These are phyloP conservation scores for Mycetomoellerius zeteki DNA, from an alignment of 1,140 invertebrate species.

Conservation along the genomic window DNA sequence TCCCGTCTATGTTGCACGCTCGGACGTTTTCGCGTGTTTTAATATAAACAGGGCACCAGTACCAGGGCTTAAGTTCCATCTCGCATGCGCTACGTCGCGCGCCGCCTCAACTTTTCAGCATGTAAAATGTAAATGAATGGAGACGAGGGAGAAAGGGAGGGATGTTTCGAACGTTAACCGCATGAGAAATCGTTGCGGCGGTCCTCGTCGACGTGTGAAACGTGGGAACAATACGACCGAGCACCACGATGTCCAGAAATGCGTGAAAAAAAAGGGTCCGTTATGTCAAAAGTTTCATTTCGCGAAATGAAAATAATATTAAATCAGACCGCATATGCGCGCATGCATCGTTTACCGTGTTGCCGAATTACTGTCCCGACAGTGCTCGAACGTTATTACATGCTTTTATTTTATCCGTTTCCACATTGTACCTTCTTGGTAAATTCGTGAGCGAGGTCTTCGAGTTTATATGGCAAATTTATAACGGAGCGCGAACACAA, in stretches of 20 bases:
- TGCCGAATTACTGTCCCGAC: constrained; percentile 55
- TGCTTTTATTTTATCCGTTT: constrained; percentile 43
- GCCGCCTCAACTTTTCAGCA: constrained; percentile 44
- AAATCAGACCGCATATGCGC: constrained; percentile 62
- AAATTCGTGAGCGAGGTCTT: not conserved
- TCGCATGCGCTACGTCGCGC: constrained; percentile 59
- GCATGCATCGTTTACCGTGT: constrained; percentile 56
- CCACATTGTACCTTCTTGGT: not conserved
- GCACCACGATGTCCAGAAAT: not conserved
- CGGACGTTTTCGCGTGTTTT: constrained; percentile 62
- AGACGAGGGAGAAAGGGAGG: not conserved
- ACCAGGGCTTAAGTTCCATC: constrained; percentile 57
- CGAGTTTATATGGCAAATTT: not conserved
- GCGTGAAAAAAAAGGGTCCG: constrained; percentile 18
- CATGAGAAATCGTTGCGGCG: constrained; percentile 10
- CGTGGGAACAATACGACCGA: constrained; percentile 48
- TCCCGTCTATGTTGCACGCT: constrained; percentile 35
- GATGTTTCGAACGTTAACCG: constrained; percentile 48
- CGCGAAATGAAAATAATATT: constrained; percentile 78
- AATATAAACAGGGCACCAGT: constrained; percentile 58
- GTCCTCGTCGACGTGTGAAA: constrained; percentile 44
- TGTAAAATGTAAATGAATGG: constrained; percentile 58
- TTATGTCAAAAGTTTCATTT: constrained; percentile 73
- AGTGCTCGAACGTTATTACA: not conserved
- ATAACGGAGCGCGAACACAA: not conserved